Conservation (phyloP, 2,888 invertebrate genomes). For the Argyresthia albistria region DNA sequence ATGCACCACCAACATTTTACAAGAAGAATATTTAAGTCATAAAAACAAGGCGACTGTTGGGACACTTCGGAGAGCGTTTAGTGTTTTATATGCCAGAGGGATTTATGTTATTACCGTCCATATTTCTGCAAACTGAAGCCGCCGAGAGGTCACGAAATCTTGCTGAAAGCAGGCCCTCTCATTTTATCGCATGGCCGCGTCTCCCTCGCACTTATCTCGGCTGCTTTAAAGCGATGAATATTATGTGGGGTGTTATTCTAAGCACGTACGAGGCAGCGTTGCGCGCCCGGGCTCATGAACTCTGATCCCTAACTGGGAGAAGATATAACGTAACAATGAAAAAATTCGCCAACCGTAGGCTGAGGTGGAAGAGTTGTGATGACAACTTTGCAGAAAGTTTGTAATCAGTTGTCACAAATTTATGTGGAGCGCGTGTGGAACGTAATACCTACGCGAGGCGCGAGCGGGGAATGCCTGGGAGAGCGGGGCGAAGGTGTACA, state of each 20-base stretch:
- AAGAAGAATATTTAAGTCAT: constrained; percentile 33
- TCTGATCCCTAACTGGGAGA: constrained; percentile 56
- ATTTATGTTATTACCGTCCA: constrained; percentile 73
- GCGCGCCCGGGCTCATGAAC: constrained; percentile 62
- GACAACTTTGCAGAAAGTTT: constrained; percentile 58
- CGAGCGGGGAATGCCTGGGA: neutral
- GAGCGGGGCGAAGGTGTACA: too few relatives aligned
- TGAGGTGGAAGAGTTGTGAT: constrained; percentile 63
- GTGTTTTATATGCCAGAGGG: constrained; percentile 73
- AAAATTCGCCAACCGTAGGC: constrained; percentile 39
- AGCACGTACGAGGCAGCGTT: constrained; percentile 55
- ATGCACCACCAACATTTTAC: constrained; percentile 38
- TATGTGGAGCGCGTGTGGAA: constrained; percentile 54
- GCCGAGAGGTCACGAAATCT: constrained; percentile 72
- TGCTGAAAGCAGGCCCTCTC: constrained; percentile 29
- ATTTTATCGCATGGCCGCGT: constrained; percentile 12
- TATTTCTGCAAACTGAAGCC: constrained; percentile 68
- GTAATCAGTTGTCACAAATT: constrained; percentile 69
- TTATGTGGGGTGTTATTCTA: constrained; percentile 55
- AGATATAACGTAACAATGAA: constrained; percentile 62
- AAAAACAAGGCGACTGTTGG: constrained; percentile 39
- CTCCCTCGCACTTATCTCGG: constrained; percentile 33
- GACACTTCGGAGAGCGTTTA: constrained; percentile 66
- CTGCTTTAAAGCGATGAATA: constrained; percentile 67
- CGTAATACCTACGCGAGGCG: neutral